A percentile compares a stretch with the other conserved stretches of the same genome.
Conservation (phyloP, 2,113 vertebrate species). For the Galbula dea region DNA sequence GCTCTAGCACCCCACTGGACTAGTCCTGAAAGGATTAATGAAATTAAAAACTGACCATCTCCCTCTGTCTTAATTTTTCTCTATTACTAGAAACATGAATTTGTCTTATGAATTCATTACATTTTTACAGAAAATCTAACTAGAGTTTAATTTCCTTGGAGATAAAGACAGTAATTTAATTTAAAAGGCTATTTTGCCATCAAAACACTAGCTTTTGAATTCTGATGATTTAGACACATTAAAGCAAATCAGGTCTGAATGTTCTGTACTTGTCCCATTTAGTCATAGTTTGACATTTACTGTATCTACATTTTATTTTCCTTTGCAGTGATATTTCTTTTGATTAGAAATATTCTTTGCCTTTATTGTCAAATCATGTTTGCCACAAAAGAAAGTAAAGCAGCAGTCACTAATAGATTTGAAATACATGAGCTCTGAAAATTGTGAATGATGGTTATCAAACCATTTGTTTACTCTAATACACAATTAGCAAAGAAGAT, state of each 20-base stretch:
- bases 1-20: neutral
- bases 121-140: neutral
- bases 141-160: neutral
- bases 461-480: neutral
- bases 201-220: slow-evolving; percentile 1
- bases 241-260: neutral
- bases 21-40: neutral
- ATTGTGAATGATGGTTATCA: neutral
- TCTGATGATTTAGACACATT: neutral
- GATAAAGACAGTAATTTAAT: neutral
- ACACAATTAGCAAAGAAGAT: neutral
- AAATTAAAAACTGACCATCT: neutral
- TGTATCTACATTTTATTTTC: slow-evolving; percentile 3
- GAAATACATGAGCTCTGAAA: neutral
- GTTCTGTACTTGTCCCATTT: slow-evolving; percentile 1
- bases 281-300: slow-evolving; percentile 9
- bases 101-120: neutral
- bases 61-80: neutral
- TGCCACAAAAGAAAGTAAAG: neutral
- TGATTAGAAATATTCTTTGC: neutral
- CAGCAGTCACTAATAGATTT: neutral
- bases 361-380: slow-evolving; percentile 9
- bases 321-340: neutral
- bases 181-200: neutral
- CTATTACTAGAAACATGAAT: neutral